Percentiles rank a stretch among this genome's conserved stretches.
phyloP scores from a whole-genome alignment of 2,797 vertebrate species.

The Emys orbicularis region DNA sequence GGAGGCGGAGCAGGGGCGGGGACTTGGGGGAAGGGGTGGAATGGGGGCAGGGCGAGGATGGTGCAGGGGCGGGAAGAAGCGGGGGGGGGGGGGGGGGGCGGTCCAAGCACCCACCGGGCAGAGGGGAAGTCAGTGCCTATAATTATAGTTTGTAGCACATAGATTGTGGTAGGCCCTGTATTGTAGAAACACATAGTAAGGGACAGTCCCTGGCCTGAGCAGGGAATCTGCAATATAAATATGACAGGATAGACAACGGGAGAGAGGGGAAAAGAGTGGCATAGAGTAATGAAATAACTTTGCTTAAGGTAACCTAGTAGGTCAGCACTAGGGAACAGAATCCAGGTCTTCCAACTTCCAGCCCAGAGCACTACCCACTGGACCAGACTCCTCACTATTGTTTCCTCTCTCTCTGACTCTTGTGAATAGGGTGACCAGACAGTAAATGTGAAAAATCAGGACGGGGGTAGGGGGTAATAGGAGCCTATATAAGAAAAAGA shows the following conservation, averaged over 20 bases:
- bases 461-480: no score
- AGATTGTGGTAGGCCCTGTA: background rate
- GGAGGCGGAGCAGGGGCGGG: no score
- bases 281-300: fast-evolving
- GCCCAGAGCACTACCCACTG: background rate
- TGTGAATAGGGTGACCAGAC: background rate
- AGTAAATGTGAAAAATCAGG: no score
- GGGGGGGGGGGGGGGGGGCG: fast-evolving
- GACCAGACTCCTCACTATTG: background rate
- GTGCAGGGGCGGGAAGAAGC: no score
- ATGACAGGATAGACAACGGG: background rate
- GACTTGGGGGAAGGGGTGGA: no score
- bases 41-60: no score
- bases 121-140: no score
- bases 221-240: background rate
- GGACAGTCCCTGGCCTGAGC: background rate
- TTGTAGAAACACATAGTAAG: no score
- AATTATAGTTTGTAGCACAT: background rate
- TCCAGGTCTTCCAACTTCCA: background rate
- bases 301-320: background rate
- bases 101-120: no score
- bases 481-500: no score
- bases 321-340: background rate
- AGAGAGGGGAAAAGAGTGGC: background rate
- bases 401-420: background rate